Conservation (phyloP, 2,797 vertebrate species). For the Bradypodion pumilum region DNA sequence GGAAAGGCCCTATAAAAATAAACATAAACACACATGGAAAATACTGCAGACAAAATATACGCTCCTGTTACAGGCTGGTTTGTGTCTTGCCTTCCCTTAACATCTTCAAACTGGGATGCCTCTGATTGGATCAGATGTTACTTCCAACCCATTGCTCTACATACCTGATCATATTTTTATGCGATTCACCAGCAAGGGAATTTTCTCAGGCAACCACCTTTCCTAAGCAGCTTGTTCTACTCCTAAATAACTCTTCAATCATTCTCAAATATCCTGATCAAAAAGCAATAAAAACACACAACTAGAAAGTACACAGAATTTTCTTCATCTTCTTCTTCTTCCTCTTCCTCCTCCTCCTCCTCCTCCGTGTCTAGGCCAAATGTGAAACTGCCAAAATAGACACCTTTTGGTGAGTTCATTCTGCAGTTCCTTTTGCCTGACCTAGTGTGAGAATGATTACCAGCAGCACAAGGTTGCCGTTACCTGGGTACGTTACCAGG, state of each 20-base stretch:
- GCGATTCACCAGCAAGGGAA: neutral
- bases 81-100: neutral
- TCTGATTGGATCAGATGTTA: neutral
- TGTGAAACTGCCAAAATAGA: no score
- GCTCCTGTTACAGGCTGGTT: neutral
- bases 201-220: neutral
- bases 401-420: no score
- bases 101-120: neutral
- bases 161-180: neutral
- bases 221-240: neutral
- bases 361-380: no score
- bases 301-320: neutral
- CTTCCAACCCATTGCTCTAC: neutral
- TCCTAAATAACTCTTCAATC: neutral
- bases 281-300: neutral
- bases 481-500: no score
- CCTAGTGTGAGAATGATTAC: no score
- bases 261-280: neutral
- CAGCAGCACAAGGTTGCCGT: no score
- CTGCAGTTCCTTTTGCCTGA: no score
- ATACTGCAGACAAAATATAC: no score
- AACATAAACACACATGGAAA: no score
- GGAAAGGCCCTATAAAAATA: no score
- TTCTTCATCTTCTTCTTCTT: no score
- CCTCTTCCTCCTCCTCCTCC: no score